Conservation (phyloP, 2,888 invertebrate genomes). For the Orthosia gothica region DNA sequence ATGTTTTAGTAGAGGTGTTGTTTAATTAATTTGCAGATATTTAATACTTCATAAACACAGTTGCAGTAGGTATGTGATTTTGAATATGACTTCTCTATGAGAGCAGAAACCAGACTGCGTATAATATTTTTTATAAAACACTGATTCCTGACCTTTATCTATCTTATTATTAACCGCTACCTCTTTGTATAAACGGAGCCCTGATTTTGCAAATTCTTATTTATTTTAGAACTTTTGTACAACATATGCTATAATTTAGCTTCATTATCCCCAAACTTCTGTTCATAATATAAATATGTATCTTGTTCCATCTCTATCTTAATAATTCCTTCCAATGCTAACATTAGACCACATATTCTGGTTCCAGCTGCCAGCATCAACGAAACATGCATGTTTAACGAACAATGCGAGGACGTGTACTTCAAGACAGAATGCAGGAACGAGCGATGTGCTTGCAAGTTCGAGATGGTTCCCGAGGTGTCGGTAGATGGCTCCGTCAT, state of each 20-base stretch:
- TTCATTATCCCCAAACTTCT: neutral
- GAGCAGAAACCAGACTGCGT: neutral
- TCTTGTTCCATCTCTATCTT: neutral
- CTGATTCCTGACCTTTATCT: neutral
- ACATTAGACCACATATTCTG: neutral
- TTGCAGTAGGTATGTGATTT: neutral
- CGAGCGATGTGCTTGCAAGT: slow-evolving; percentile 95
- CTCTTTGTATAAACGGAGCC: neutral
- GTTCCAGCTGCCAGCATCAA: slow-evolving; percentile 95
- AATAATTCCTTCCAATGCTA: slow-evolving; percentile 1
- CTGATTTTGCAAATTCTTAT: neutral
- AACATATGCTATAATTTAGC: neutral
- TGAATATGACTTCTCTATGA: neutral
- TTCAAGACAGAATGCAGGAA: slow-evolving; percentile 96
- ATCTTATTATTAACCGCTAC: neutral
- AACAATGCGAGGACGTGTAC: slow-evolving; percentile 95
- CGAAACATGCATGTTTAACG: slow-evolving; percentile 96
- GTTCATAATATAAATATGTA: too few relatives aligned
- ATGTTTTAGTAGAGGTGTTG: too few relatives aligned
- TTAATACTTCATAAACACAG: neutral
- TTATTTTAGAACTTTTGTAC: neutral
- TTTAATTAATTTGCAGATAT: neutral
- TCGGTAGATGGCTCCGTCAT: slow-evolving; percentile 94
- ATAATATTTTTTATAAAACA: neutral
- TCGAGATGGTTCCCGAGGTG: slow-evolving; percentile 94